Evolutionary conservation across 2,113 vertebrate species (phyloP), one percentile per base, ranked within the genome.

Genomic region (Paracyprichromis sp.): DNA sequence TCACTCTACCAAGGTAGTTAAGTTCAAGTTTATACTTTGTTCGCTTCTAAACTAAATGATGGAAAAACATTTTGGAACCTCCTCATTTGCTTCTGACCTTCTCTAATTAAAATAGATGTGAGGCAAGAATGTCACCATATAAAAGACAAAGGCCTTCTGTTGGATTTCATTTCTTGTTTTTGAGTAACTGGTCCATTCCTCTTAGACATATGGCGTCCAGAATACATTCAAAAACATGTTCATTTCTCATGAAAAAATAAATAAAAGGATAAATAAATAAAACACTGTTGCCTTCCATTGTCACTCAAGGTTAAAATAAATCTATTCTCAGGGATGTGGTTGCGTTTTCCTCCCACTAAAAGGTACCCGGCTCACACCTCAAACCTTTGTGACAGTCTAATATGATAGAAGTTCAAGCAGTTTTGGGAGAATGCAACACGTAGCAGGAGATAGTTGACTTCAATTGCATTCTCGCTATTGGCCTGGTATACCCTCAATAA

Each of bases 21-120:
- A 86, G 69, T 86, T 82, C 63, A 89, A 29, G 43, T 76, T 47
- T 29, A 76, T 29, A 24, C 40, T 16, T 17, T 54, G 36, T 78
- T 79, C 21, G 3, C 7, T 11, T 61, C 61, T 4, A 34, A 53
- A 76, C 10, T 14, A 81, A 71, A 79, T 8, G 24, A 40, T 1
- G 63, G 52, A 57, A 21, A 29, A 82, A 26, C 9, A 11, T 19
- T 3, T 26, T 59, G 14, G 38, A 82, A 12, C 34, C 13, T 29
- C 24, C 9, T 43, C n/a, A 57, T 40, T 76, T 76, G 69, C 69
- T 17, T 26, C 4, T 12, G 16, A 57, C 21, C 53, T 29, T 57
- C n/a, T 47, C 24, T 19, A 47, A 73, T 26, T 36, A 21, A 38
- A 54, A 26, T 57, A 38, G 4, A 81, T 26, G 13, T 19, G 34